Evolutionary conservation across 2,113 vertebrate genomes (phyloP), one percentile per base, ranked within the genome.

Genomic region (Gopherus evgoodei): DNA sequence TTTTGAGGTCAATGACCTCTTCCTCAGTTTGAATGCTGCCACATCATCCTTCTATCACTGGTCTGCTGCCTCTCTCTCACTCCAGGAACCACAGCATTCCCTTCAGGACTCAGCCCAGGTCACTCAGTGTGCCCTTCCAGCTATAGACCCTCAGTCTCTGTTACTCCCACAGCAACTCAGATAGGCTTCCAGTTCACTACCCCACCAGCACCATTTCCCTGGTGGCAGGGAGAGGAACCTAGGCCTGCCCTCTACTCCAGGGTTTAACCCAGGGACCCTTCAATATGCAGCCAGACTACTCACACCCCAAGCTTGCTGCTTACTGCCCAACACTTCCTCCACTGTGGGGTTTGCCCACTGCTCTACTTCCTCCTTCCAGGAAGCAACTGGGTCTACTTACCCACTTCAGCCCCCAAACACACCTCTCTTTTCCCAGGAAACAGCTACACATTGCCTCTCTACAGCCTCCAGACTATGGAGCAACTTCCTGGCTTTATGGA

Each of bases 11-110:
- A n/a, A 21, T 10, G 1, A 2, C 65, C 35, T 17, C 35, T 72
- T 72, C 65, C 16, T 1, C 17, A 21, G 65, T 22, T 69, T 11
- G n/a, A 5, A 72, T 5, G 5, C 17, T 5, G 16, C 22, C 65
- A n/a, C 8, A 8, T 2, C 16, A 17, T 14, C 6, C 19, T 9
- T 21, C 35, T 38, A 2, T 54, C 53, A 4, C 17, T 11, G 8
- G 65, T 38, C n/a, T 22, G n/a, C 65, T 38, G 19, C 65, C 65
- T 6, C 35, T 35, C 62, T 9, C 27, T 3, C 24, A 14, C 35
- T n/a, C 62, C 35, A n/a, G 62, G 16, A 35, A 22, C 35, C 8
- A 1, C 2, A 38, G n/a, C 21, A 19, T 19, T 4, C n/a, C 11
- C n/a, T 5, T 4, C 35, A 4, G 14, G 24, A 16, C 29, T 35